Conservation (phyloP, 2,797 vertebrate genomes). For the Clarias fuscus region DNA sequence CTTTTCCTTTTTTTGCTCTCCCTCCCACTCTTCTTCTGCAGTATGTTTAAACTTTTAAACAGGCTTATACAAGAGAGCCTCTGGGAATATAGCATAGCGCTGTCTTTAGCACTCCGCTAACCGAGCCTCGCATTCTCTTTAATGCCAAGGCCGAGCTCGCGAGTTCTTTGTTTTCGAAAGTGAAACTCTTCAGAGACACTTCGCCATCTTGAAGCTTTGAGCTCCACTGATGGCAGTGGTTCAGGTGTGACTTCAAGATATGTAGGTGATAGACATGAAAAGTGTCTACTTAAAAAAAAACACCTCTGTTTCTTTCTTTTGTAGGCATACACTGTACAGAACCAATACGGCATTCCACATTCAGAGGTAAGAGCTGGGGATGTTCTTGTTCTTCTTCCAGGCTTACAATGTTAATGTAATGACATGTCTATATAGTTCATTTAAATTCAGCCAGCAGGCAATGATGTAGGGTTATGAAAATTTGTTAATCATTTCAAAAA, state of each 20-base stretch:
- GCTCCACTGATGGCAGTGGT: background rate
- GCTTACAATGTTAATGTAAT: background rate
- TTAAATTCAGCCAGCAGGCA: background rate
- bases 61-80: conserved; percentile 51
- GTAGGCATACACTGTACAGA: conserved; percentile 74
- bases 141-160: conserved; percentile 51
- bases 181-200: conserved; percentile 23
- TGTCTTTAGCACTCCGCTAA: conserved; percentile 38
- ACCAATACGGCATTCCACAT: conserved; percentile 77
- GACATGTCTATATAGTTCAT: background rate
- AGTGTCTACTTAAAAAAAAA: background rate
- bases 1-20: background rate
- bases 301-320: background rate
- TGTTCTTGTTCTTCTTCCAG: background rate
- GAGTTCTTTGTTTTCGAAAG: conserved; percentile 41
- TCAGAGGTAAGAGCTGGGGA: conserved; percentile 69
- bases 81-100: conserved; percentile 33
- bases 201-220: background rate
- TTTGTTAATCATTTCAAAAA: background rate
- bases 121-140: conserved; percentile 56
- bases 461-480: background rate
- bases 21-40: conserved; percentile 30
- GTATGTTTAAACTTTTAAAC: conserved; percentile 57
- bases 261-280: background rate
- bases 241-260: background rate